phyloP scores from a whole-genome alignment of 2,888 invertebrate genomes.

The Cenopis cana region DNA sequence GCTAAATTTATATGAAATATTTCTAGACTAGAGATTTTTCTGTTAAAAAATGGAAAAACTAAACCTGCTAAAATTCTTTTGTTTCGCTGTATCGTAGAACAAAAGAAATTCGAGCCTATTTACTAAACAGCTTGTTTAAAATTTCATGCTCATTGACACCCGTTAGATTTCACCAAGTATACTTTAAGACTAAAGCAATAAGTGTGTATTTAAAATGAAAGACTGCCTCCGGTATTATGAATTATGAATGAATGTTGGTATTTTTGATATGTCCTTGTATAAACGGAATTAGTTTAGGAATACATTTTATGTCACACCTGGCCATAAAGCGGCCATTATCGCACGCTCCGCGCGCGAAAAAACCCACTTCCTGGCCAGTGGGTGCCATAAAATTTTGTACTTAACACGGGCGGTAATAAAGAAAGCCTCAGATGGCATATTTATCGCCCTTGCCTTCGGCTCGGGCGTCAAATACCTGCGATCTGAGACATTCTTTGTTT shows the following conservation, averaged over 20 bases:
- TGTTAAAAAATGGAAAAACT: neutral
- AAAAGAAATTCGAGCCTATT: conserved; percentile 3
- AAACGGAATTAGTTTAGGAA: conserved; percentile 18
- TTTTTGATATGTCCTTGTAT: conserved; percentile 41
- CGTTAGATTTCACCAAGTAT: neutral
- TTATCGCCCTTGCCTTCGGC: no score
- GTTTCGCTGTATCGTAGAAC: no score
- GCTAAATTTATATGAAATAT: neutral
- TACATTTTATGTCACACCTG: no score
- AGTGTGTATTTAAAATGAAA: conserved; percentile 41
- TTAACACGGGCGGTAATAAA: no score
- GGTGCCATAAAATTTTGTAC: no score
- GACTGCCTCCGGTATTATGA: conserved; percentile 43
- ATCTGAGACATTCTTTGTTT: no score
- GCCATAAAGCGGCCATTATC: no score
- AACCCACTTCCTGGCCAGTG: no score
- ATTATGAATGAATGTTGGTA: conserved; percentile 27
- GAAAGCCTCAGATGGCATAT: no score
- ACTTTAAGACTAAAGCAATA: conserved; percentile 29
- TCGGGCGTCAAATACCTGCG: no score
- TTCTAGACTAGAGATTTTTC: neutral
- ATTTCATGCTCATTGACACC: neutral
- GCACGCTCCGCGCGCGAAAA: no score
- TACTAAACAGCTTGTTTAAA: neutral
- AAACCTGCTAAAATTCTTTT: neutral